phyloP scores from a whole-genome alignment of 2,113 vertebrate species.

The Ptilorrhoa leucosticta region DNA sequence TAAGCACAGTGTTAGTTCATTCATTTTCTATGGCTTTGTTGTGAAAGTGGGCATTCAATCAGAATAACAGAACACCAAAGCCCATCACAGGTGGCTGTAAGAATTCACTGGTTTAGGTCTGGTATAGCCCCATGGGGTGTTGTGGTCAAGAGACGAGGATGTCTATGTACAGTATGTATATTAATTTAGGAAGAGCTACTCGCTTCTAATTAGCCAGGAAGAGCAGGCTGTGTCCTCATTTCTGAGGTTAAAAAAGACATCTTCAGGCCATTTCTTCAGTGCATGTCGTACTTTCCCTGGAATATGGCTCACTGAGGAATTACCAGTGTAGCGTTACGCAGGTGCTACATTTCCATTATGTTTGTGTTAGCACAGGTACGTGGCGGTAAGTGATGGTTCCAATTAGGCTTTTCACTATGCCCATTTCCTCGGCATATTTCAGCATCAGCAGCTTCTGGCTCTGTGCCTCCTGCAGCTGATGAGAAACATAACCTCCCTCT shows the following conservation, averaged over 20 bases:
- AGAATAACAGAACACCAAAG: background rate
- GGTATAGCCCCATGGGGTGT: background rate
- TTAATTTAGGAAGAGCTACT: background rate
- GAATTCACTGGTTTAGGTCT: background rate
- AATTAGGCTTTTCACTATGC: background rate
- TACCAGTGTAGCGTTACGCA: background rate
- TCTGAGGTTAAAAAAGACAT: background rate
- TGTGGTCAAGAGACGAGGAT: fast-evolving
- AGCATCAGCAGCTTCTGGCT: background rate
- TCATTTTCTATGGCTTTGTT: background rate
- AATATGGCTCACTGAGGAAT: background rate
- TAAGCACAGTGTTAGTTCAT: background rate
- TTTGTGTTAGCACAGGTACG: background rate
- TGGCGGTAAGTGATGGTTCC: background rate
- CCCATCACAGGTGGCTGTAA: background rate
- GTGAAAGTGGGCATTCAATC: background rate
- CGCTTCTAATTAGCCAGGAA: background rate
- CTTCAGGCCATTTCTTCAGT: background rate
- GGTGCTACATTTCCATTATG: background rate
- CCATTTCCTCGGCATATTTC: background rate
- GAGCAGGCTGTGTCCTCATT: background rate
- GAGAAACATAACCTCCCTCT: background rate
- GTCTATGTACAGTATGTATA: background rate
- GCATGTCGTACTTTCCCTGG: background rate
- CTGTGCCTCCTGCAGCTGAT: background rate